A percentile compares a stretch with the other conserved stretches of the same genome.
Conservation (phyloP, 1,140 invertebrate genomes). For the Caerostris darwini region DNA sequence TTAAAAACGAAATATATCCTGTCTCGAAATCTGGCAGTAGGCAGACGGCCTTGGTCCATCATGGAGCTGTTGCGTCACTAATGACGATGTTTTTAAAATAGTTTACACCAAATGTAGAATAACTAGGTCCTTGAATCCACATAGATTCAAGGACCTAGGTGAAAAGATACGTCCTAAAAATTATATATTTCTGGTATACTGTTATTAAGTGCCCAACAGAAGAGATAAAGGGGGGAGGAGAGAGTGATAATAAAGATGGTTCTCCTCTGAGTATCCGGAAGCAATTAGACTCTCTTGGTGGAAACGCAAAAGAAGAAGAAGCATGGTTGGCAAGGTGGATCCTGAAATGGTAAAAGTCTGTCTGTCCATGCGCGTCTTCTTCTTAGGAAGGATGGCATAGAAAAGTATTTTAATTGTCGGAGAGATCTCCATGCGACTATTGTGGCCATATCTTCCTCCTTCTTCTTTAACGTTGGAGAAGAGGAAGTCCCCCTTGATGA, state of each 20-base stretch:
- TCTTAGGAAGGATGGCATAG: neutral
- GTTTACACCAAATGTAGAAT: no score
- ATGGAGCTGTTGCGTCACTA: no score
- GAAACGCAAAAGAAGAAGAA: neutral
- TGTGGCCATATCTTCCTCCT: constrained; percentile 17
- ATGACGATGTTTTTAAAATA: no score
- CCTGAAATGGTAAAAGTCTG: constrained; percentile 21
- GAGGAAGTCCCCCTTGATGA: constrained; percentile 10
- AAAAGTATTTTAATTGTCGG: constrained; percentile 50
- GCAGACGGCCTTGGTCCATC: no score
- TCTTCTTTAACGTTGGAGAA: neutral
- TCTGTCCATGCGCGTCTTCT: neutral
- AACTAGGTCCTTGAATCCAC: no score
- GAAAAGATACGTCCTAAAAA: no score
- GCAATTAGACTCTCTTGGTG: constrained; percentile 22
- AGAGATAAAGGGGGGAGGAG: neutral
- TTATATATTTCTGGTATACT: neutral
- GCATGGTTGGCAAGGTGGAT: neutral
- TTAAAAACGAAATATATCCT: no score
- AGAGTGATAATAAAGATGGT: constrained; percentile 23
- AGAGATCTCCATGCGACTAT: constrained; percentile 18
- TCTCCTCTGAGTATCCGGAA: constrained; percentile 50
- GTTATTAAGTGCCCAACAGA: constrained; percentile 31
- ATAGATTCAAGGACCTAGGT: no score
- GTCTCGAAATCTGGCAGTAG: no score